Evolutionary conservation across 2,113 vertebrate genomes (phyloP).

Genomic region (Passerina amoena): DNA sequence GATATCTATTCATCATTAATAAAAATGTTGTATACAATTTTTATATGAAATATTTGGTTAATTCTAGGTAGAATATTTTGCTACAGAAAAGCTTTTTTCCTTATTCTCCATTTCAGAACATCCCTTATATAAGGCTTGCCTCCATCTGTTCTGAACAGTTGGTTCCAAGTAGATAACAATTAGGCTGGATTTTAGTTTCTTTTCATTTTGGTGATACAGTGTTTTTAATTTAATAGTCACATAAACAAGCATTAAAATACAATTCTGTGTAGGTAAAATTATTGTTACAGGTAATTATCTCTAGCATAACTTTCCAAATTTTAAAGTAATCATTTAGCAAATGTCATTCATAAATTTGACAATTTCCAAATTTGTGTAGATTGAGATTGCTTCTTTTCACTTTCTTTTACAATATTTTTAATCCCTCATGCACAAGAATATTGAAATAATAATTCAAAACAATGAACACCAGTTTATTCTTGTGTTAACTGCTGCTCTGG

Average conservation of each 20-base stretch:
- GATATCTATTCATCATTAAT: background rate
- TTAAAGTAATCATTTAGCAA: background rate
- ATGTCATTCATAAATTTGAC: background rate
- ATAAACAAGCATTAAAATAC: background rate
- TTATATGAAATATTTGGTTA: background rate
- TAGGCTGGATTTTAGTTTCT: background rate
- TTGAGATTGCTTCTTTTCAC: background rate
- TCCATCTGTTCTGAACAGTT: constrained; percentile 29
- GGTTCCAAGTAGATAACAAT: background rate
- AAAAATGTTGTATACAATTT: background rate
- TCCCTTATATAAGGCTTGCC: background rate
- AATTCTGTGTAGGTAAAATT: background rate
- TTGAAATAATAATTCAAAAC: background rate
- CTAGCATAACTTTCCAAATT: background rate
- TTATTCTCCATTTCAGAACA: background rate
- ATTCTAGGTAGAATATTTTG: background rate
- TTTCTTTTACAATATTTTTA: background rate
- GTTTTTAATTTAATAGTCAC: constrained; percentile 38
- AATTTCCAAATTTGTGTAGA: background rate
- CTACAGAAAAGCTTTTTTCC: background rate
- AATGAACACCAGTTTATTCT: background rate
- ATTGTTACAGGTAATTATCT: background rate
- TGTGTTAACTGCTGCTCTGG: background rate
- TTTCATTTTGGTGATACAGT: constrained; percentile 22
- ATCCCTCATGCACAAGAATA: background rate